phyloP scores from a whole-genome alignment of 2,113 vertebrate genomes.

The Strix aluco region DNA sequence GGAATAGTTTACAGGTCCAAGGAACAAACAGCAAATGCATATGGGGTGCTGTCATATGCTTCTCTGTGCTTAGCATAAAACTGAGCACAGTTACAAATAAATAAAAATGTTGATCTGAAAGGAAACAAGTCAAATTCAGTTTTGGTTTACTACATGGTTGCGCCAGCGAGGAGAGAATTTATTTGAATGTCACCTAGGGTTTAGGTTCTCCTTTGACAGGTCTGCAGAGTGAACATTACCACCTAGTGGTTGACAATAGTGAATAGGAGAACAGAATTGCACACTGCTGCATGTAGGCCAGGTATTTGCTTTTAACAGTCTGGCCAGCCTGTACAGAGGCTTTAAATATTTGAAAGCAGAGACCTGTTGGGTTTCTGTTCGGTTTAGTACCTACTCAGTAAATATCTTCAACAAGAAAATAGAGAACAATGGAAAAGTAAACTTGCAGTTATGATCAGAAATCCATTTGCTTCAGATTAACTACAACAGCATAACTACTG shows the following conservation, averaged over 20 bases:
- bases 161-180: not conserved
- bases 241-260: slow-evolving; percentile 25
- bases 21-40: not conserved
- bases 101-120: not conserved
- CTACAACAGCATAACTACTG: not conserved
- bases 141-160: not conserved
- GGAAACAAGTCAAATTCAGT: not conserved
- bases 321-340: not conserved
- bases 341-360: not conserved
- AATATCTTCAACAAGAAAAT: not conserved
- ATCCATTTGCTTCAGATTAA: not conserved
- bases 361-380: not conserved
- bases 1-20: not conserved
- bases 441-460: not conserved
- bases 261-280: not conserved
- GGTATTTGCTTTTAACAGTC: not conserved
- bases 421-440: not conserved
- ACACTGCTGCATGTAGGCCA: accelerated
- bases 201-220: not conserved
- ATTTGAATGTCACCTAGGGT: not conserved
- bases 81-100: not conserved
- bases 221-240: slow-evolving; percentile 39
- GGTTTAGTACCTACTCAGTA: not conserved
- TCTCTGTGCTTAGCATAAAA: not conserved
- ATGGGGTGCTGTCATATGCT: not conserved